Evolutionary conservation across 2,888 invertebrate genomes (phyloP).

Genomic region (Mesopsocus fuscifrons): DNA sequence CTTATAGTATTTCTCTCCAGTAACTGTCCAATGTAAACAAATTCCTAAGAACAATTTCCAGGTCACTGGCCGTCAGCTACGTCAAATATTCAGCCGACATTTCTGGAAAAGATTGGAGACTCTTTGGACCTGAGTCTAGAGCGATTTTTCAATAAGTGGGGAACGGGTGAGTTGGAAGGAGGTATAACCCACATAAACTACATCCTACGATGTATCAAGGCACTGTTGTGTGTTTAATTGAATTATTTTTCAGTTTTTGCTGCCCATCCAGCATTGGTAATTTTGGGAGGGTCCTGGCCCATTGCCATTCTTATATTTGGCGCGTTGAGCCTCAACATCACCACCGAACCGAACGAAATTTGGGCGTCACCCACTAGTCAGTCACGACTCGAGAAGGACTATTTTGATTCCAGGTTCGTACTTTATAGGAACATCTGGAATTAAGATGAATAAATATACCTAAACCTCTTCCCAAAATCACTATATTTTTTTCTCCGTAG

Average conservation of each 20-base stretch:
- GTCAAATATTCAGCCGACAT: too few relatives aligned
- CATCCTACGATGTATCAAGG: too few relatives aligned
- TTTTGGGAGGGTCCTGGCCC: constrained; percentile 42
- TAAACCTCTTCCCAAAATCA: too few relatives aligned
- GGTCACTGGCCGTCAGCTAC: too few relatives aligned
- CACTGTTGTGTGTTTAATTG: too few relatives aligned
- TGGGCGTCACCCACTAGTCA: constrained; percentile 76
- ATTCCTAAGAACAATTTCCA: too few relatives aligned
- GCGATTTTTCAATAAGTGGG: constrained; percentile 26
- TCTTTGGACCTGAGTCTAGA: constrained; percentile 22
- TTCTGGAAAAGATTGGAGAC: constrained; percentile 13
- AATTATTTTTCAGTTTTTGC: constrained; percentile 36
- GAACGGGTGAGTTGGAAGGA: constrained; percentile 27
- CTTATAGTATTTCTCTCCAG: too few relatives aligned
- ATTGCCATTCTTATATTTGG: constrained; percentile 45
- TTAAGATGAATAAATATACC: too few relatives aligned
- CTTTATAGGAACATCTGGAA: too few relatives aligned
- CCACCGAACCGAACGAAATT: constrained; percentile 76
- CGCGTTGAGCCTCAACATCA: constrained; percentile 44
- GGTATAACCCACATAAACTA: too few relatives aligned
- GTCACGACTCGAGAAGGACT: constrained; percentile 66
- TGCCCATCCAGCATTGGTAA: constrained; percentile 38
- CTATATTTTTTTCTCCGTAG: too few relatives aligned
- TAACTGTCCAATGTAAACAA: too few relatives aligned
- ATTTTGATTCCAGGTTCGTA: constrained; percentile 44